Evolutionary conservation across 2,797 vertebrate species (phyloP), one percentile per base, ranked within the genome.

Genomic region (Sebastes umbrosus): DNA sequence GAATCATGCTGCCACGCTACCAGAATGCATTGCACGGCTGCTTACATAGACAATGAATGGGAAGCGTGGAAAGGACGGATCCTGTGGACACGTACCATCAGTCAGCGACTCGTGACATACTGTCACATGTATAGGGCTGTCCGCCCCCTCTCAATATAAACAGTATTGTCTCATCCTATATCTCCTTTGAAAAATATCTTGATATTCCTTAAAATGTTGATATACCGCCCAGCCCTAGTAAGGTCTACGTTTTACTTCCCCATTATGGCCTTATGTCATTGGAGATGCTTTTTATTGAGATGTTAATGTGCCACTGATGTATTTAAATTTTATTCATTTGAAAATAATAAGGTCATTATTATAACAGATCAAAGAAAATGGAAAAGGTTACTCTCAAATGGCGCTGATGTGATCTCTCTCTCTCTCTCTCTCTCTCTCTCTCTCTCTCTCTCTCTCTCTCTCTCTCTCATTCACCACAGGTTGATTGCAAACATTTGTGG

Each of bases 291-390:
- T 64, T 59, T 70, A 70, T 75, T 81, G 52, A 81, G 36, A 76
- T 72, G 68, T 54, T 82, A 82, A 66, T 75, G 22, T 25, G 1
- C n/a, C 8, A 5, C 27, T 52, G 14, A 39, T 55, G 4, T 32
- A 82, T 82, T 72, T 12, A 60, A 72, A 82, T 82, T 65, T 2
- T 43, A 76, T 72, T 76, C 63, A 62, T 65, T 63, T 32, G 9
- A 62, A 54, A 71, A 29, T 11, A 60, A 59, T 46, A 50, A 31
- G 22, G 39, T 59, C 62, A 58, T 31, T 52, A 66, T 71, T 16
- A 62, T 62, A 8, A 59, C 71, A 64, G 66, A 80, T 69, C 66
- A 80, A 80, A 69, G 50, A 34, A 59, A 57, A 58, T 24, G 14
- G 20, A 64, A 55, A 69, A 34, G 14, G 65, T 69, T 32, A 39